phyloP scores from a whole-genome alignment of 2,888 invertebrate species.

The Drosophila cognata region DNA sequence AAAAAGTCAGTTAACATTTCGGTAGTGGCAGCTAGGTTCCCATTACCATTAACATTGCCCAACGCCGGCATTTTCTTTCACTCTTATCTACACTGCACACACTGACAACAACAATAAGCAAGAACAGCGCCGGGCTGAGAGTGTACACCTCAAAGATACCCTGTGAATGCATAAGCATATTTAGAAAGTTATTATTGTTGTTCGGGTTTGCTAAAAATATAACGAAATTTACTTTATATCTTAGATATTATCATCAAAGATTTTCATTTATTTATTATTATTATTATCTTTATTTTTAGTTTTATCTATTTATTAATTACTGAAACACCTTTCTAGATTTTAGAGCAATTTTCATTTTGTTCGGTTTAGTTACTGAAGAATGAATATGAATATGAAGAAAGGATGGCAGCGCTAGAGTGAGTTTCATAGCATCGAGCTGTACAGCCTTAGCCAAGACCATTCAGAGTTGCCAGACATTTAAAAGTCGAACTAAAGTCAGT shows the following conservation, averaged over 20 bases:
- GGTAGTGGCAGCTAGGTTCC: slow-evolving; percentile 54
- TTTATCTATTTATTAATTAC: no score
- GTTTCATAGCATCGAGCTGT: not conserved
- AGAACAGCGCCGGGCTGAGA: not conserved
- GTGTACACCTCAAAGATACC: not conserved
- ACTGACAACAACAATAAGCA: slow-evolving; percentile 63
- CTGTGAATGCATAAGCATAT: not conserved
- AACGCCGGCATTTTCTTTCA: slow-evolving; percentile 44
- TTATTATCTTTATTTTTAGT: no score
- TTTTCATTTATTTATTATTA: no score
- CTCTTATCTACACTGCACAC: slow-evolving; percentile 69
- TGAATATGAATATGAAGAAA: not conserved
- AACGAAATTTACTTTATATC: no score
- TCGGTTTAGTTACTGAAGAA: no score
- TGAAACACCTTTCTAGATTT: no score
- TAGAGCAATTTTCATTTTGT: no score
- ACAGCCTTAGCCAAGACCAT: not conserved
- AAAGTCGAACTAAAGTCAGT: not conserved
- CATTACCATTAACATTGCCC: slow-evolving; percentile 57
- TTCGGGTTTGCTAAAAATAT: not conserved
- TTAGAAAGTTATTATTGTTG: not conserved
- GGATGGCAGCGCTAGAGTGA: not conserved
- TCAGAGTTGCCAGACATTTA: not conserved
- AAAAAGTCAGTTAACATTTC: slow-evolving; percentile 70
- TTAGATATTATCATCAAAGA: no score